Percentiles rank a stretch among this genome's conserved stretches.
phyloP scores from a whole-genome alignment of 1,140 invertebrate species.

The Solen grandis region DNA sequence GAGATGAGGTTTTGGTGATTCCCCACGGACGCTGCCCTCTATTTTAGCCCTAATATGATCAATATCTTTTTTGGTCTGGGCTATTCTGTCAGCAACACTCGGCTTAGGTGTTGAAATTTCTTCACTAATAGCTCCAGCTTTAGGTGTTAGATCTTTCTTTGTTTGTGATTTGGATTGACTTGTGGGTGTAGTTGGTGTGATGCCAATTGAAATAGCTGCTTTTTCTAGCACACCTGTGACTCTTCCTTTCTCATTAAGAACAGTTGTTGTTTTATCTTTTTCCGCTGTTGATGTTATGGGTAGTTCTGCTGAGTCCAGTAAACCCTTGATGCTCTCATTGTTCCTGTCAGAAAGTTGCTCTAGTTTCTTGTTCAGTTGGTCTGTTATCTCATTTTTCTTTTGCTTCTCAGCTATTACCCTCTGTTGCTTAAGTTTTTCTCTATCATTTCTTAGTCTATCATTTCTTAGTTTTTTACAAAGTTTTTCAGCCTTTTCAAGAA shows the following conservation, averaged over 20 bases:
- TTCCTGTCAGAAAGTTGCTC: slow-evolving; percentile 32
- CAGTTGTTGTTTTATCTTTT: too few relatives aligned
- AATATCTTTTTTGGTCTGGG: slow-evolving; percentile 44
- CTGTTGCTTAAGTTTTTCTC: slow-evolving; percentile 45
- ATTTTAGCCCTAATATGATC: slow-evolving; percentile 46
- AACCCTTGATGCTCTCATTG: slow-evolving; percentile 40
- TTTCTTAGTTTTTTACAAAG: slow-evolving; percentile 50
- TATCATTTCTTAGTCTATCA: slow-evolving; percentile 48
- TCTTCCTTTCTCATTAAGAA: too few relatives aligned
- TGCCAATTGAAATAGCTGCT: not conserved
- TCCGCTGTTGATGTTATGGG: too few relatives aligned
- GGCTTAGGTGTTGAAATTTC: not conserved
- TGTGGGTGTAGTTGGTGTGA: not conserved
- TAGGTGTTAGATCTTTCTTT: not conserved
- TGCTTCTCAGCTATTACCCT: slow-evolving; percentile 39
- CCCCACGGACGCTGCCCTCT: slow-evolving; percentile 27
- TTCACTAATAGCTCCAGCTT: not conserved
- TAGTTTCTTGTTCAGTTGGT: slow-evolving; percentile 45
- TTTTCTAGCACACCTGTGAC: not conserved
- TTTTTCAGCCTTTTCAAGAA: slow-evolving; percentile 52
- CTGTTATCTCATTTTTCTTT: slow-evolving; percentile 45
- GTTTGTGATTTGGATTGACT: not conserved
- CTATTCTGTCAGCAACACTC: slow-evolving; percentile 33
- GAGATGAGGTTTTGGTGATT: not conserved
- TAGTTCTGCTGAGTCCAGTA: slow-evolving; percentile 13